Evolutionary conservation across 1,140 invertebrate species (phyloP).

Genomic region (Bombyx mandarina): DNA sequence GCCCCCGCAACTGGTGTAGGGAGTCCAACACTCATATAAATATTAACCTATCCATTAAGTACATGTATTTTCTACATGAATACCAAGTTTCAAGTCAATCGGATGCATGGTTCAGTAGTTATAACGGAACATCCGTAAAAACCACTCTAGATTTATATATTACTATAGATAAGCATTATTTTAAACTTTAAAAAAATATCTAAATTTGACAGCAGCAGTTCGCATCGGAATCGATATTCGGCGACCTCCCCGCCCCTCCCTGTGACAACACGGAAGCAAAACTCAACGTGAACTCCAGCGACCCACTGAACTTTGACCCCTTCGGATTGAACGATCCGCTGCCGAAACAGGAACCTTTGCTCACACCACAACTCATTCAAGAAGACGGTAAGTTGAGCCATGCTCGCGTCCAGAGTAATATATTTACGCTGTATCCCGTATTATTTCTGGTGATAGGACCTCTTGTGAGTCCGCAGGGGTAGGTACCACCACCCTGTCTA

Average conservation of each 20-base stretch:
- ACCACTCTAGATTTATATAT: too few relatives aligned
- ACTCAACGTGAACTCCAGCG: slow-evolving; percentile 30
- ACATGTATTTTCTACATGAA: too few relatives aligned
- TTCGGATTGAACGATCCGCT: slow-evolving; percentile 57
- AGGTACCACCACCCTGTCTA: too few relatives aligned
- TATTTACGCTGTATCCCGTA: not conserved
- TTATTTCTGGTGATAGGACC: too few relatives aligned
- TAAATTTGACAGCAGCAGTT: slow-evolving; percentile 19
- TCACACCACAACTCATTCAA: slow-evolving; percentile 36
- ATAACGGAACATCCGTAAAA: too few relatives aligned
- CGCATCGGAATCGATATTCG: slow-evolving; percentile 47
- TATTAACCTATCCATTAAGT: too few relatives aligned
- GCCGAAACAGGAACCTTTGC: slow-evolving; percentile 48
- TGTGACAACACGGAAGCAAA: slow-evolving; percentile 11
- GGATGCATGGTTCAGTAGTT: too few relatives aligned
- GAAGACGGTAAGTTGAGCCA: slow-evolving; percentile 35
- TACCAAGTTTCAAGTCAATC: too few relatives aligned
- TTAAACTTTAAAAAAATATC: not conserved
- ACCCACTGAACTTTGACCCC: slow-evolving; percentile 50
- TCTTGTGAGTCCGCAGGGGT: too few relatives aligned
- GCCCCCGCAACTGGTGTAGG: too few relatives aligned
- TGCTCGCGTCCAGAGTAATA: not conserved
- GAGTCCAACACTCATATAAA: too few relatives aligned
- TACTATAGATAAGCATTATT: not conserved
- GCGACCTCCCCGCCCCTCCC: slow-evolving; percentile 38